Evolutionary conservation across 2,797 vertebrate species (phyloP), one percentile per base, ranked within the genome.

Genomic region (Myripristis murdjan): DNA sequence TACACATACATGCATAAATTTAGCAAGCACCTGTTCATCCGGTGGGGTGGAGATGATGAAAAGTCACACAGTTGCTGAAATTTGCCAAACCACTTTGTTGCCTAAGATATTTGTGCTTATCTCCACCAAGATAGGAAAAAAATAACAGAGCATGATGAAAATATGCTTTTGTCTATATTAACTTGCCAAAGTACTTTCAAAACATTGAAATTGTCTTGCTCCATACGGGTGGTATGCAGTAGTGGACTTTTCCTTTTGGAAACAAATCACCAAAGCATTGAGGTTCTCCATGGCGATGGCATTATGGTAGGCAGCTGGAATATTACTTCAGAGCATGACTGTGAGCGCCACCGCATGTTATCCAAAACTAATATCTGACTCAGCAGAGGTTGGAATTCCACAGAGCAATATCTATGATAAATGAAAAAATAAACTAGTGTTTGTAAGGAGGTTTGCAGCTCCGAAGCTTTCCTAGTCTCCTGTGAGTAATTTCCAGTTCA

Each of bases 11-110:
- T 33, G 65, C 18, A 67, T 51, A 79, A 72, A 68, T 23, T 0
- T 22, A 56, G 60, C 63, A 57, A 68, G 54, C 82, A 86, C 82
- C 78, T 83, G 79, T 64, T 66, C 18, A 61, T 57, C 47, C 43
- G 52, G 44, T 31, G 67, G 28, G 59, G 73, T n/a, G 63, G 59
- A 71, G 60, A 70, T 71, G 60, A 65, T 77, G 54, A 77, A 75
- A 58, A 53, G 16, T 15, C 58, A 84, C 73, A 83, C 64, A 66
- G 16, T 23, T 39, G 48, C 35, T 76, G 52, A 63, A 72, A 73
- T 63, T 49, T 8, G 1, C 12, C 15, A 69, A 67, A 79, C 66
- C 41, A 46, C 43, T 51, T 23, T 12, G 14, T 54, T 15, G 44
- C 28, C 54, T 37, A 54, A 22, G 28, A 16, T 64, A 41, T 67